A percentile compares a stretch with the other conserved stretches of the same genome.
Conservation (phyloP, 30 jellyfish, hydroid and myxozoan genomes). For the Chironex yamaguchii region DNA sequence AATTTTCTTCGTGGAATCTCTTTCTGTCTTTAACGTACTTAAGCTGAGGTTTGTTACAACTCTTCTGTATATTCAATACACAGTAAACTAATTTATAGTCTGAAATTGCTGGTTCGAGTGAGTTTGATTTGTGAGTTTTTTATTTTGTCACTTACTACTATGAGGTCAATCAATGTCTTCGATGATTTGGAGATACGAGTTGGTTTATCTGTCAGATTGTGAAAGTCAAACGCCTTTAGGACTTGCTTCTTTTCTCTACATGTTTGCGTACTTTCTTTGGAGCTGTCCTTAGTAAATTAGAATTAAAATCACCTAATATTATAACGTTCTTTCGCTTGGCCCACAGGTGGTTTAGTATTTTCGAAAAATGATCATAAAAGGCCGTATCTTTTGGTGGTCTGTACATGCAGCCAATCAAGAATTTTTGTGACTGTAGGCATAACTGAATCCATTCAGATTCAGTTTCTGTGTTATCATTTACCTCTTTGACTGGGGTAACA, state of each 20-base stretch:
- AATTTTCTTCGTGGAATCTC: not conserved
- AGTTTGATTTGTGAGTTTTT: not conserved
- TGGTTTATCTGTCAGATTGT: constrained; percentile 18
- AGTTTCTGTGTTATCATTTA: too few species aligned
- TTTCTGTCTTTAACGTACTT: constrained; percentile 1
- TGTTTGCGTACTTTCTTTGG: too few species aligned
- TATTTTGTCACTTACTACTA: constrained; percentile 8
- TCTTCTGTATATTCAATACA: constrained; percentile 3
- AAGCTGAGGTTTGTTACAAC: constrained; percentile 11
- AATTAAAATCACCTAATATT: constrained; percentile 57
- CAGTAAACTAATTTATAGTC: not conserved
- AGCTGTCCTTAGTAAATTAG: constrained; percentile 58
- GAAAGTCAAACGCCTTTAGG: constrained; percentile 41
- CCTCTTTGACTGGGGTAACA: constrained; percentile 24
- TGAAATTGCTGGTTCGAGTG: not conserved
- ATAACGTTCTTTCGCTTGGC: constrained; percentile 25
- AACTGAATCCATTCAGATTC: constrained; percentile 30
- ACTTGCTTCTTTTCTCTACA: too few species aligned
- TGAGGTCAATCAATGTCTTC: not conserved
- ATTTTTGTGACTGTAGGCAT: constrained; percentile 40
- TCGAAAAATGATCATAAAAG: constrained; percentile 40
- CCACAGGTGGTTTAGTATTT: constrained; percentile 27
- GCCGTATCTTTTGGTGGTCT: constrained; percentile 52
- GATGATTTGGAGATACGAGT: not conserved
- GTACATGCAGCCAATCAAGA: constrained; percentile 25